Evolutionary conservation across 2,113 vertebrate species (phyloP).

Genomic region (Kobus ellipsiprymnus): DNA sequence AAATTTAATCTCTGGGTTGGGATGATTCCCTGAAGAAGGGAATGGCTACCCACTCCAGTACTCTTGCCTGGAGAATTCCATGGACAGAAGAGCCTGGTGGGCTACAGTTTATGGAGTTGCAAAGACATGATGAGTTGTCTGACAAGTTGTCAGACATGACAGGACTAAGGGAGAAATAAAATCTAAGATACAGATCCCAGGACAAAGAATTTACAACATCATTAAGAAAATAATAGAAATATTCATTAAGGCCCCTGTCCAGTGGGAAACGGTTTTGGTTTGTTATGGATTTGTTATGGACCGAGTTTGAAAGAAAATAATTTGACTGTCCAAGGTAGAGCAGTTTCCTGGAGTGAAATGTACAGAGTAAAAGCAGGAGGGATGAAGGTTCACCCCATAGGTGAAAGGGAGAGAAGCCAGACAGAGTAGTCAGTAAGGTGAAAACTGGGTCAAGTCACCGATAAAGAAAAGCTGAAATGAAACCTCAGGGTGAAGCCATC

Average conservation of each 20-base stretch:
- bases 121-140: neutral
- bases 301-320: neutral
- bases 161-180: neutral
- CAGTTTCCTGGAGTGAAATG: neutral
- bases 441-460: neutral
- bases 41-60: neutral
- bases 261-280: neutral
- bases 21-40: neutral
- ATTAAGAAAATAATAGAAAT: constrained; percentile 3
- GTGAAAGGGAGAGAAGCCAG: neutral
- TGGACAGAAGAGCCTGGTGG: neutral
- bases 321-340: neutral
- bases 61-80: neutral
- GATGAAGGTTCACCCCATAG: neutral
- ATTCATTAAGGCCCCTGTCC: neutral
- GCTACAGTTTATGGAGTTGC: neutral
- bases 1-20: neutral
- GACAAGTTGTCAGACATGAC: neutral
- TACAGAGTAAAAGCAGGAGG: neutral
- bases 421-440: neutral
- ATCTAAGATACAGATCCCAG: neutral
- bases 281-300: neutral
- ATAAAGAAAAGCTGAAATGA: constrained; percentile 17
- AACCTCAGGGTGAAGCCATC: neutral
- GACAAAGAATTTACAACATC: neutral